A percentile compares a stretch with the other conserved stretches of the same genome.
Conservation (phyloP, 2,797 vertebrate genomes). For the Todus mexicanus region DNA sequence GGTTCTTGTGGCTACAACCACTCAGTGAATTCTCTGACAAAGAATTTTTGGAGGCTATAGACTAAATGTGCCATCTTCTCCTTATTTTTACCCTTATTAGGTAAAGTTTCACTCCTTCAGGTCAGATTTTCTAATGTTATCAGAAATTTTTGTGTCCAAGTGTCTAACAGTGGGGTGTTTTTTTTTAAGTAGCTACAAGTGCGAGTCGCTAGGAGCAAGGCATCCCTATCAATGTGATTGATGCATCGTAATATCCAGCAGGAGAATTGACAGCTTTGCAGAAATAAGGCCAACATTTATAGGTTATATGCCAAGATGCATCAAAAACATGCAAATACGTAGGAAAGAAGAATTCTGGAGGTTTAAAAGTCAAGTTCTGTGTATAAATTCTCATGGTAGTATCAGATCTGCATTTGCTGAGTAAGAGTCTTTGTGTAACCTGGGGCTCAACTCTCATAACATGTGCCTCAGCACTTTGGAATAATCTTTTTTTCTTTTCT, state of each 20-base stretch:
- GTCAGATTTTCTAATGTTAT: neutral
- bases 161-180: neutral
- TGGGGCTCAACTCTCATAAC: neutral
- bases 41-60: neutral
- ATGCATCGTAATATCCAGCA: neutral
- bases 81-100: neutral
- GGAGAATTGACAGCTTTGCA: neutral
- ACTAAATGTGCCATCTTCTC: slow-evolving; percentile 2
- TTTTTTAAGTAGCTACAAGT: neutral
- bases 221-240: neutral
- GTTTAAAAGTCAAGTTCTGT: neutral
- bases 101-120: neutral
- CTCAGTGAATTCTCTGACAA: neutral
- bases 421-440: neutral
- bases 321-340: neutral
- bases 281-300: neutral
- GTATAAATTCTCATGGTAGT: neutral
- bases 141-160: neutral
- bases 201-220: neutral
- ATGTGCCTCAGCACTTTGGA: neutral
- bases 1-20: neutral
- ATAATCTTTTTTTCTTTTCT: neutral
- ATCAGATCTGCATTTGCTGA: neutral
- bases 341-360: neutral
- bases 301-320: neutral